Evolutionary conservation across 2,888 invertebrate species (phyloP).

Genomic region (Bimastos eiseni): DNA sequence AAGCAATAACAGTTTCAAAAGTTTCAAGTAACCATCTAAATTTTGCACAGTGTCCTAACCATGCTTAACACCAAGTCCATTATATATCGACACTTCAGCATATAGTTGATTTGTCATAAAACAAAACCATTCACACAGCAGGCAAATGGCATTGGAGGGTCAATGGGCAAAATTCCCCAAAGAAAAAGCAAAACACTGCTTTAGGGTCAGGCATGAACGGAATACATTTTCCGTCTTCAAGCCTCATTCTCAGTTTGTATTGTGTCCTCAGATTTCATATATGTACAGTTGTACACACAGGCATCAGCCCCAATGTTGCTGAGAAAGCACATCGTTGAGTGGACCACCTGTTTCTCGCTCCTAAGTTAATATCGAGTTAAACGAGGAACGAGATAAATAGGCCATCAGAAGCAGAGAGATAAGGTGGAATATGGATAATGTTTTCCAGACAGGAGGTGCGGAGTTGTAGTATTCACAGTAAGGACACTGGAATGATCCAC

Average conservation of each 20-base stretch:
- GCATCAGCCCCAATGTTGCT: neutral
- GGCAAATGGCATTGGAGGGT: neutral
- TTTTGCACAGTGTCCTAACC: neutral
- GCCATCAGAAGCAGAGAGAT: neutral
- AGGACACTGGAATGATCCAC: slow-evolving; percentile 63
- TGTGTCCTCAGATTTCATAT: neutral
- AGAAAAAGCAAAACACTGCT: neutral
- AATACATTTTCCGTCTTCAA: neutral
- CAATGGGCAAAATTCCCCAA: neutral
- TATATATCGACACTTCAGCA: neutral
- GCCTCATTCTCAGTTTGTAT: slow-evolving; percentile 1
- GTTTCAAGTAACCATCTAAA: neutral
- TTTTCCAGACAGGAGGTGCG: slow-evolving; percentile 25
- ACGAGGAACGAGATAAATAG: neutral
- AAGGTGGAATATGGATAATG: neutral
- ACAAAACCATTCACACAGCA: neutral
- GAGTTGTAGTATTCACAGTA: slow-evolving; percentile 60
- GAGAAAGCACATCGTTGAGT: neutral
- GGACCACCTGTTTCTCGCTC: neutral
- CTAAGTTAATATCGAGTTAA: slow-evolving; percentile 2
- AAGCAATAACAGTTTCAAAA: no score
- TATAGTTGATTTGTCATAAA: neutral
- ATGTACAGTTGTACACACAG: neutral
- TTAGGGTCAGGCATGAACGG: neutral
- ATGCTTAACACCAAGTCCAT: neutral